These are phyloP conservation scores for Chionodraco myersi DNA, from an alignment of 2,113 vertebrate species.

Conservation along the genomic window DNA sequence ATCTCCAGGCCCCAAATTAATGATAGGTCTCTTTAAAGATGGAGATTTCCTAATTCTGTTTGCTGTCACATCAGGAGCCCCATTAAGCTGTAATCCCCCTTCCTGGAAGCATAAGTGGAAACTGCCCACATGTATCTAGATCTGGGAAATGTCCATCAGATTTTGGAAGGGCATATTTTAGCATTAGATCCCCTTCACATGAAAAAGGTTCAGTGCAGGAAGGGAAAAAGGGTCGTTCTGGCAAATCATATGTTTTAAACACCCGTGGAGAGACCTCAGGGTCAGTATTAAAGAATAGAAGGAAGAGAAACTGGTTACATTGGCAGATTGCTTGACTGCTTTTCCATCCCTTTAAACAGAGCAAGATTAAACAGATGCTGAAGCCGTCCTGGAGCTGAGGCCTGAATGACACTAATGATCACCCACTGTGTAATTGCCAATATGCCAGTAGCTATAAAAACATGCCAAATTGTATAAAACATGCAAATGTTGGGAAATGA, in stretches of 20 bases:
- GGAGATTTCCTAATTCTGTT: slow-evolving; percentile 47
- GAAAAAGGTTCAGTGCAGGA: slow-evolving; percentile 16
- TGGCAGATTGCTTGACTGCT: neutral
- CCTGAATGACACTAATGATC: slow-evolving; percentile 53
- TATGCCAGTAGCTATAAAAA: slow-evolving; percentile 14
- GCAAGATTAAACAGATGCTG: slow-evolving; percentile 42
- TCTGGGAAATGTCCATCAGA: slow-evolving; percentile 8
- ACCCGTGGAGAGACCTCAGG: slow-evolving; percentile 15
- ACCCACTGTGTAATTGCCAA: slow-evolving; percentile 47
- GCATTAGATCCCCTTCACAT: slow-evolving; percentile 6
- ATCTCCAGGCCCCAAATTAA: slow-evolving; percentile 68
- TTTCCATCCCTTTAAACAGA: slow-evolving; percentile 24
- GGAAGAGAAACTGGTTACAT: slow-evolving; percentile 1
- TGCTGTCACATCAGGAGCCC: slow-evolving; percentile 45
- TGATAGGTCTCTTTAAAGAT: slow-evolving; percentile 48
- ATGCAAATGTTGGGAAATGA: neutral
- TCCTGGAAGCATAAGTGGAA: slow-evolving; percentile 17
- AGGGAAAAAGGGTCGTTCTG: slow-evolving; percentile 3
- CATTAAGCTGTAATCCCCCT: slow-evolving; percentile 47
- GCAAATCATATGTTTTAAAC: slow-evolving; percentile 6
- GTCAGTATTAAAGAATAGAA: slow-evolving; percentile 19
- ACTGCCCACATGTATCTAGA: slow-evolving; percentile 31
- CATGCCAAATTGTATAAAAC: slow-evolving; percentile 2
- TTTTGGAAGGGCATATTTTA: slow-evolving; percentile 43
- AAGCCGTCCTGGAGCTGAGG: slow-evolving; percentile 15